Base-by-base conservation (phyloP, 2,113 vertebrate genomes). In the Neodontobutis hainanensis region DNA sequence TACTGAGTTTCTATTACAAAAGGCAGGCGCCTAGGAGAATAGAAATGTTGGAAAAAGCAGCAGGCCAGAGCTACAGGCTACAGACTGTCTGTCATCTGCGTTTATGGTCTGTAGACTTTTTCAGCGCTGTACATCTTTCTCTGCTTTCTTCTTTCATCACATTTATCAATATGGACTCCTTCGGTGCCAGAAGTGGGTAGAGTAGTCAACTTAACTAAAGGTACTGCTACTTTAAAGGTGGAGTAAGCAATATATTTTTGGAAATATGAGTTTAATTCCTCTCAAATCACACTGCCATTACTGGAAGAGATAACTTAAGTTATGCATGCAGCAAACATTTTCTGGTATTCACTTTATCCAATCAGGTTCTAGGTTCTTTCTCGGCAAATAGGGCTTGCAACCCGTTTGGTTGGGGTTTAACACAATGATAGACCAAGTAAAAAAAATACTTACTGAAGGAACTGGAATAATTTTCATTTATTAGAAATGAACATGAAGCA, bases 1-100 rank as follows among this genome's bases (percentile, higher is more conserved):
- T 42, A 60, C 56, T 3, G 19, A 35, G 59, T 77, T 74, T 61
- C 15, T 51, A 62, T 65, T 42, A 70, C 62, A 77, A 70, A 65
- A 66, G 50, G 48, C 63, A 68, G 65, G 40, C 42, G n/a, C 59
- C 56, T 49, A 27, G 43, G 53, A 78, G 59, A 87, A 77, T 12
- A 70, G 61, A 80, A 63, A 71, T 73, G 70, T 34, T 0, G 34
- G 55, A 42, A 59, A 60, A 67, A 61, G 67, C 68, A 34, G 52
- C 34, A 57, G 61, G 42, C 49, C 69, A 57, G 52, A 6, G 51
- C 51, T 53, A 8, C 48, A 36, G 65, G 43, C 61, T 69, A 66
- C 76, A 64, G 53, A 9, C 72, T 68, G 77, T 74, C 76, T 40
- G 63, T 82, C 78, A 76, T 47, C 51, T 50, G 62, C 70, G 76